A percentile compares a stretch with the other conserved stretches of the same genome.
Conservation (phyloP, 2,113 vertebrate species). For the Marmota monax region DNA sequence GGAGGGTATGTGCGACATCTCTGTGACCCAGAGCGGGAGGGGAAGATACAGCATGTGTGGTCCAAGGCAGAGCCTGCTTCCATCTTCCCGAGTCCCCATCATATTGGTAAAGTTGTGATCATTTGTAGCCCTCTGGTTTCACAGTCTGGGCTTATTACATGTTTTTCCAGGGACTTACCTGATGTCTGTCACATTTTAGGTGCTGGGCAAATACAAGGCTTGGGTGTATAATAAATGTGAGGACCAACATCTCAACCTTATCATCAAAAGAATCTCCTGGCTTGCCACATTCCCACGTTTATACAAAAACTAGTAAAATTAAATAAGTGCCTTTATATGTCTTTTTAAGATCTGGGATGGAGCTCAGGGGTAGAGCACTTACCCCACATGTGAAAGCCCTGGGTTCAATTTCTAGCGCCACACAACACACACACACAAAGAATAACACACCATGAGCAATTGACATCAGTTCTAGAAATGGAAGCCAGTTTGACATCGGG, state of each 20-base stretch:
- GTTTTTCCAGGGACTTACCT: not conserved
- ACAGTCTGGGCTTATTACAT: not conserved
- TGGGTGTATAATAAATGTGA: too few relatives aligned
- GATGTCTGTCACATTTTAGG: not conserved
- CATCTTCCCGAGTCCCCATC: not conserved
- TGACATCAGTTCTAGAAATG: not conserved
- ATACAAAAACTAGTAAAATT: too few relatives aligned
- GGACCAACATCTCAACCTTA: too few relatives aligned
- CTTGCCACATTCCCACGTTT: too few relatives aligned
- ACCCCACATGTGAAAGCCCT: too few relatives aligned
- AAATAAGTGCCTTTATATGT: too few relatives aligned
- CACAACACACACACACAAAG: too few relatives aligned
- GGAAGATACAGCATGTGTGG: not conserved
- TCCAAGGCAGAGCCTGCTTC: not conserved
- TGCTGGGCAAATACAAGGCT: not conserved
- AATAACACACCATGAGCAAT: not conserved
- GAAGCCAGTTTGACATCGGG: too few relatives aligned
- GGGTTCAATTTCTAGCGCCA: too few relatives aligned
- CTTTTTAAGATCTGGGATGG: too few relatives aligned
- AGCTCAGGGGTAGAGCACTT: too few relatives aligned
- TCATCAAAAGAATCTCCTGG: too few relatives aligned
- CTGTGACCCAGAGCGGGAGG: not conserved
- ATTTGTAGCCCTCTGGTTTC: not conserved
- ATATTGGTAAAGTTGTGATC: not conserved
- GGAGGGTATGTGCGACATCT: not conserved